Conservation (phyloP, 2,797 vertebrate genomes). For the Microctenopoma stevenorrisi region DNA sequence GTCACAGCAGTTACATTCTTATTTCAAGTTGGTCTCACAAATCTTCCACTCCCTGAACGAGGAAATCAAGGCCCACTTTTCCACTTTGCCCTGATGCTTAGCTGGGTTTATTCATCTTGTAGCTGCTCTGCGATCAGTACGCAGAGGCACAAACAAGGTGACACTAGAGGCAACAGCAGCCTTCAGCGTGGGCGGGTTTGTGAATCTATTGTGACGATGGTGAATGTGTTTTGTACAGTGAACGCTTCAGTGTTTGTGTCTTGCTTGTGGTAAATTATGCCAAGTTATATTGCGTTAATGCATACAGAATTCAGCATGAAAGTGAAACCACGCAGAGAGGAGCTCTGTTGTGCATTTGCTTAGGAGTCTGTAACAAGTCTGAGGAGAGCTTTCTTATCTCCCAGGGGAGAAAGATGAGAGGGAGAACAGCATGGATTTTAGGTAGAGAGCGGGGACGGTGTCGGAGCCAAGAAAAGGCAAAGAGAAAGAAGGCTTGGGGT, state of each 20-base stretch:
- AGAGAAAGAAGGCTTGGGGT: neutral
- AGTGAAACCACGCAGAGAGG: slow-evolving; percentile 25
- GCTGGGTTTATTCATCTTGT: slow-evolving; percentile 16
- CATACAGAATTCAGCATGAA: slow-evolving; percentile 13
- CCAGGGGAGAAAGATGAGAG: slow-evolving; percentile 57
- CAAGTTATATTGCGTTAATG: slow-evolving; percentile 29
- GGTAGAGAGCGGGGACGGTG: slow-evolving; percentile 47
- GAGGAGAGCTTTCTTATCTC: slow-evolving; percentile 54
- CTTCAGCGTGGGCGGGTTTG: slow-evolving; percentile 11
- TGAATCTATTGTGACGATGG: slow-evolving; percentile 41
- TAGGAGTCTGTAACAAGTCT: slow-evolving; percentile 13
- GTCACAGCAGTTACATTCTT: neutral
- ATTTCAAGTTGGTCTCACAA: neutral
- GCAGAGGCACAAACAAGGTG: neutral
- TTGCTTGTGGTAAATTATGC: slow-evolving; percentile 16
- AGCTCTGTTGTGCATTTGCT: slow-evolving; percentile 33
- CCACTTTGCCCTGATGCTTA: too few relatives aligned
- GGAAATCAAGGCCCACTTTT: too few relatives aligned
- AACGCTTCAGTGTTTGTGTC: slow-evolving; percentile 8
- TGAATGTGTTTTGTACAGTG: slow-evolving; percentile 32
- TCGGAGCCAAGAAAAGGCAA: slow-evolving; percentile 10
- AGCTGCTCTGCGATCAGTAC: slow-evolving; percentile 19
- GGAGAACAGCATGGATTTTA: slow-evolving; percentile 18
- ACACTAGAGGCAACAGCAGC: slow-evolving; percentile 5
- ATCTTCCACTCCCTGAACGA: neutral